Evolutionary conservation across 2,888 invertebrate genomes (phyloP).

Genomic region (Idaea biselata): DNA sequence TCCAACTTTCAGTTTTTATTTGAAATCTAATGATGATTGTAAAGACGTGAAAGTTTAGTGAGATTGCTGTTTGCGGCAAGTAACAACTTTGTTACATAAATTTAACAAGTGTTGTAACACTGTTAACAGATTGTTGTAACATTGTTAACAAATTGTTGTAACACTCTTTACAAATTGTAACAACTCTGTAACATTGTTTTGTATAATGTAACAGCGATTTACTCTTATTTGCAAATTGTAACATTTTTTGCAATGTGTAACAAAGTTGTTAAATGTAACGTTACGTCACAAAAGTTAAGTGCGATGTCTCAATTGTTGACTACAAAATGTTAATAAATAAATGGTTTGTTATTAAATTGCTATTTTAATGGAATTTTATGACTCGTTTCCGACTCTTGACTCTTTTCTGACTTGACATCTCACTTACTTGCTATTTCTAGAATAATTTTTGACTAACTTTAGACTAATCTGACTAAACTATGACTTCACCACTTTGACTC

Average conservation of each 20-base stretch:
- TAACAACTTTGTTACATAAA: background rate
- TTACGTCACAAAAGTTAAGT: constrained; percentile 63
- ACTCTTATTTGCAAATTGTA: constrained; percentile 15
- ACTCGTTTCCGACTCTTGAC: constrained; percentile 28
- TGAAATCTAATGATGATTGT: constrained; percentile 10
- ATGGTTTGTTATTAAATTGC: constrained; percentile 52
- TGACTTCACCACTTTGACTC: constrained; percentile 26
- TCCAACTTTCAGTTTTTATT: constrained; percentile 48
- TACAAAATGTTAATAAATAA: constrained; percentile 55
- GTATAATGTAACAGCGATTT: constrained; percentile 1
- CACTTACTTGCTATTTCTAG: constrained; percentile 47
- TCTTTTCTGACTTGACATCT: constrained; percentile 64
- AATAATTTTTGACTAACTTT: constrained; percentile 25
- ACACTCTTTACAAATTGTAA: background rate
- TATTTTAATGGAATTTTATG: constrained; percentile 38
- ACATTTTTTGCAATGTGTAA: constrained; percentile 26
- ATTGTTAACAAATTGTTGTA: background rate
- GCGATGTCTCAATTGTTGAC: constrained; percentile 66
- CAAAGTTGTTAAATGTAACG: constrained; percentile 27
- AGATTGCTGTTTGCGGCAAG: background rate
- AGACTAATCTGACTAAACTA: background rate
- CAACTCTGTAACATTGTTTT: background rate
- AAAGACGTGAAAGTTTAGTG: background rate
- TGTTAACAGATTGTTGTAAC: background rate
- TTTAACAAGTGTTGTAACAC: background rate